Evolutionary conservation across 1,140 invertebrate genomes (phyloP).

Genomic region (Dendroctonus ponderosae): DNA sequence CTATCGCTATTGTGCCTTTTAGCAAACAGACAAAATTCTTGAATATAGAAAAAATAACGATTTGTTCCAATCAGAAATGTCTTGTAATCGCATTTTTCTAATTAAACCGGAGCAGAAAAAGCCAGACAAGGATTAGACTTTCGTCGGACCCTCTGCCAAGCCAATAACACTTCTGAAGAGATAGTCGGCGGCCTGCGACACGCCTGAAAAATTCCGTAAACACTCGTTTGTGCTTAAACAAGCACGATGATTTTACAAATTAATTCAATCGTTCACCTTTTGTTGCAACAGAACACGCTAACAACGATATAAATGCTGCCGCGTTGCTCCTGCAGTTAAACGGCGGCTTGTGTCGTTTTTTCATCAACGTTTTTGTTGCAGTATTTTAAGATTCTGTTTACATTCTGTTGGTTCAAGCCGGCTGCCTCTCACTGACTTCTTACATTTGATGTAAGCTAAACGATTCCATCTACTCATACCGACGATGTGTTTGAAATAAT

Average conservation of each 20-base stretch:
- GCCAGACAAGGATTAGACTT: not conserved
- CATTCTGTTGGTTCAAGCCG: no score
- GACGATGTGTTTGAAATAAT: no score
- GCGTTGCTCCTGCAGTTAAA: conserved; percentile 3
- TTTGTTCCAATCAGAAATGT: no score
- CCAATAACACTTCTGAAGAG: conserved; percentile 7
- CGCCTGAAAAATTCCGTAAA: conserved; percentile 29
- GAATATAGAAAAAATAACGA: no score
- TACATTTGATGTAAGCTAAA: no score
- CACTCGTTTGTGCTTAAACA: conserved; percentile 28
- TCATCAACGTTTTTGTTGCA: not conserved
- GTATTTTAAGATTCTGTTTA: no score
- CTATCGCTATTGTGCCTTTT: no score
- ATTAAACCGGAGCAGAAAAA: not conserved
- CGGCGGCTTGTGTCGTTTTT: not conserved
- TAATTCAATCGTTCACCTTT: conserved; percentile 28
- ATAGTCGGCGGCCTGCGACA: conserved; percentile 13
- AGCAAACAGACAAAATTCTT: no score
- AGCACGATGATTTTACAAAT: conserved; percentile 29
- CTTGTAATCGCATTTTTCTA: no score
- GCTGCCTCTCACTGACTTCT: no score
- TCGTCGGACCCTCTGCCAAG: conserved; percentile 5
- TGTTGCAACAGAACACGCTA: conserved; percentile 16
- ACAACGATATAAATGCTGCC: conserved; percentile 3
- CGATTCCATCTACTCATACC: no score